Base-by-base conservation (phyloP, 1,140 invertebrate genomes). In the Lepidurus apus region DNA sequence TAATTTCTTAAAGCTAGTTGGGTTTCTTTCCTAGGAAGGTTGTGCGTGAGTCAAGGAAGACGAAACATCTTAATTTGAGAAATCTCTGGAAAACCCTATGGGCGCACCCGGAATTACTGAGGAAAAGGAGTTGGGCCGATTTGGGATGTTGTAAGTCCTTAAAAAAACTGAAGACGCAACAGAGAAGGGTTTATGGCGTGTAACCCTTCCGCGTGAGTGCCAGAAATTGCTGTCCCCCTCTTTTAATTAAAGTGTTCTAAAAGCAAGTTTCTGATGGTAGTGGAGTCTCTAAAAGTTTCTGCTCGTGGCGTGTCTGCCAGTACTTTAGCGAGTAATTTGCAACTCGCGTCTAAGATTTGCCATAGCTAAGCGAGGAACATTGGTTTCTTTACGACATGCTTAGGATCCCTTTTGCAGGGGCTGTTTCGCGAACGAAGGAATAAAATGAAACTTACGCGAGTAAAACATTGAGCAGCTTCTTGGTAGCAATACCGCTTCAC, bases 401-500 rank as follows among this genome's bases (percentile, higher is more conserved):
- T 34, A 34, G 34, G 34, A 3, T 34, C 34, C 34, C 34, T 3
- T 34, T 34, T 34, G 34, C 34, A 34, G 34, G 3, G 34, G 34
- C 34, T 34, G 34, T 34, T 34, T 34, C 4, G 3, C 4, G 34
- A 34, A 75, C 11, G 34, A n/a, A 8, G 1, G 42, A 21, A 75
- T 42, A 21, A 43, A 10, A 42, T 43, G 74, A 8, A 10, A 42
- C 26, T 76, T 47, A 79, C 78, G 42, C 75, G 74, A 34, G 78
- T 79, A n/a, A 79, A 75, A 43, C 73, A 34, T 10, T 10, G 11
- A 5, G 43, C 24, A 10, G 73, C 78, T 21, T 79, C 74, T 45
- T 42, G 43, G 73, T 75, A 79, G 43, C 74, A 26, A 21, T 79
- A 74, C 17, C 73, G 43, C 9, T 79, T 74, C 5, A 74, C 21